Evolutionary conservation across 2,888 invertebrate species (phyloP), one percentile per base, ranked within the genome.

Genomic region (Trisateles emortualis): DNA sequence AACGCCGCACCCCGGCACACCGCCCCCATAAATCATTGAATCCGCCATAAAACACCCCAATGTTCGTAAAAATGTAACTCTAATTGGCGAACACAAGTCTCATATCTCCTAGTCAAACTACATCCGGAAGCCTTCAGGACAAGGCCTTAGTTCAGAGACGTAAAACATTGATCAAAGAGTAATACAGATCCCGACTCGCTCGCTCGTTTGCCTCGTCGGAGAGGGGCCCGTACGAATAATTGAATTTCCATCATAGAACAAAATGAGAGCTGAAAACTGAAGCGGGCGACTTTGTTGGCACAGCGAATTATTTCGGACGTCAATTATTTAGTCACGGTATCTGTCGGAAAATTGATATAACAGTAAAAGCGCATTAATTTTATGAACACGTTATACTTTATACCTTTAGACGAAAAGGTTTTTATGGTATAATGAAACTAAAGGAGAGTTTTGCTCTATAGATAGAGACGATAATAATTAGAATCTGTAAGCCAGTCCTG

Each of bases 11-110:
- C 88, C 87, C 87, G 84, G 78, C 84, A 88, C 84, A 82, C 87
- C 92, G 90, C 89, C 90, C 90, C 90, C 85, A 89, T 92, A 92
- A 92, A 92, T 92, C 92, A 92, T 92, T 86, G 91, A 92, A 92
- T 91, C 86, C 84, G 86, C 90, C 88, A 92, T 92, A 91, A 92
- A 92, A 92, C 88, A 90, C 86, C 86, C 89, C 86, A 85, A 89
- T 88, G 86, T 90, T 87, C 87, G 88, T 90, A 92, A 91, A 92
- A 92, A 91, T 91, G 88, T 89, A 86, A 88, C 86, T 89, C 89
- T 90, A 92, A 92, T 91, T 91, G 90, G 87, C 83, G 86, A 86
- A 87, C 88, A 87, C 86, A 83, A 83, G 86, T 82, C 83, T 86
- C 86, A 80, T 87, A 83, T 87, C 86, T 86, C 81, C 75, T 79